phyloP scores from a whole-genome alignment of 2,797 vertebrate genomes.

The Rhinogobio ventralis region DNA sequence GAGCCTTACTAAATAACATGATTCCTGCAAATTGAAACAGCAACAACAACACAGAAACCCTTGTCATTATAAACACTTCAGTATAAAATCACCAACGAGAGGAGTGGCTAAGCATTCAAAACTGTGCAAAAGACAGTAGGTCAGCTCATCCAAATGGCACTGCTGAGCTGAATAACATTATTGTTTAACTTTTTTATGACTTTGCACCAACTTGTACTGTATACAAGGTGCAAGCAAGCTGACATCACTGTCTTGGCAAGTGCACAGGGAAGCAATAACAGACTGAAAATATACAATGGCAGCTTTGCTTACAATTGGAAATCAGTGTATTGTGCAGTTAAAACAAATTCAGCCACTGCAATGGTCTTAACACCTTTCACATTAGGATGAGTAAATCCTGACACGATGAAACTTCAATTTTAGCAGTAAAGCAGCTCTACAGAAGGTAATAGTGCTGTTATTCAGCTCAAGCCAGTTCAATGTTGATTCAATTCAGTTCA shows the following conservation, averaged over 20 bases:
- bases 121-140: slow-evolving; percentile 30
- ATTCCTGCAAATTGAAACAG: not conserved
- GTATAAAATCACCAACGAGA: not conserved
- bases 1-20: not conserved
- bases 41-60: not conserved
- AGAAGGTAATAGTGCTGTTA: not conserved
- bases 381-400: not conserved
- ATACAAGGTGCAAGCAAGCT: not conserved
- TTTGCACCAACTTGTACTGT: slow-evolving; percentile 61
- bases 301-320: not conserved
- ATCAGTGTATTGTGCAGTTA: not conserved
- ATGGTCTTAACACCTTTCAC: not conserved
- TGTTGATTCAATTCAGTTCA: not conserved
- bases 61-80: not conserved
- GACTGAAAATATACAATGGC: not conserved
- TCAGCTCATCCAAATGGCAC: slow-evolving; percentile 19
- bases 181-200: slow-evolving; percentile 69
- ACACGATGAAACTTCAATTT: not conserved
- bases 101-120: slow-evolving; percentile 7
- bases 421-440: not conserved
- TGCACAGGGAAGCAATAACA: not conserved
- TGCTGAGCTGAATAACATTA: slow-evolving; percentile 64
- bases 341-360: not conserved
- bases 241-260: slow-evolving; percentile 6
- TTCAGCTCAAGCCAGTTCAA: not conserved